Evolutionary conservation across 2,113 vertebrate genomes (phyloP), one percentile per base, ranked within the genome.

Genomic region (Rhinoderma darwinii): DNA sequence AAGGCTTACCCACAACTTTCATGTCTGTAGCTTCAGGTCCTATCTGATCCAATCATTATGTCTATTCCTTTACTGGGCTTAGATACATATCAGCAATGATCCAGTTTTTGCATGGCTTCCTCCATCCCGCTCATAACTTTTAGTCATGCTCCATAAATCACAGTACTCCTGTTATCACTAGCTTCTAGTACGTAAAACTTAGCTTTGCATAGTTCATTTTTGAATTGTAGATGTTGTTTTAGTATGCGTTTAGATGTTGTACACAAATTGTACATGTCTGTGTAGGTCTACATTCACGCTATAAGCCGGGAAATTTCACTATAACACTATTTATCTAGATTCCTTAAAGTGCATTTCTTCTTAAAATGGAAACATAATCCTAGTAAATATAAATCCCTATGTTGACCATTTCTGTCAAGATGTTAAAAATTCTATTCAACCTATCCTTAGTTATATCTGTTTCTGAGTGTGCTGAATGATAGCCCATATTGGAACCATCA

Each of bases 1-100:
- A 96, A 96, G 96, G 92, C 90, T 89, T 88, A 87, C 87, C 43
- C 56, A 32, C 20, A 2, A 70, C 76, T 43, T 27, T 41, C 66
- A 37, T 86, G 44, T 81, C 32, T 86, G 79, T 87, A 30, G 54
- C 41, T 74, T 25, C 51, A 82, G 78, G 68, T 82, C 86, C 51
- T 72, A 18, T 37, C 74, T 66, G 59, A 44, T 78, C 75, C 76
- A 86, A 27, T 51, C 61, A 41, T 91, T 88, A 73, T 86, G 90
- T 89, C 90, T 95, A 93, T 93, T 93, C 93, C 92, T 91, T 84
- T 89, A 88, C 25, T 75, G 82, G 74, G 27, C 43, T 54, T 82
- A 73, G 93, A 94, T 93, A 94, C 93, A 39, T 14, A 61, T 61
- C 66, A 41, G 50, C 78, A 74, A 66, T 81, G 44, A 81, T 73